phyloP scores from a whole-genome alignment of 2,888 invertebrate genomes.

The Drosophila subquinaria region DNA sequence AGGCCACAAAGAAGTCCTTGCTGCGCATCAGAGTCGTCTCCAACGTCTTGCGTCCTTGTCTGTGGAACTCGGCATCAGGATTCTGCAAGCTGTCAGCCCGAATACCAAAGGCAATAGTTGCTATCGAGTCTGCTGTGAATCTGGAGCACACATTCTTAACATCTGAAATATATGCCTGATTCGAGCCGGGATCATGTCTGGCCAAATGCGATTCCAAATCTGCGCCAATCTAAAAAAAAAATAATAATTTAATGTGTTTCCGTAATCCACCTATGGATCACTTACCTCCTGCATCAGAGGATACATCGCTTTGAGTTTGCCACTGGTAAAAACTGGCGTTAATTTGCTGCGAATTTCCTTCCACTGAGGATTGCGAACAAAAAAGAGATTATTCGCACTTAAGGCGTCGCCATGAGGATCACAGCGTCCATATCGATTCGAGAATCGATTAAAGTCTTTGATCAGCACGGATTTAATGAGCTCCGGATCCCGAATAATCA shows the following conservation, averaged over 20 bases:
- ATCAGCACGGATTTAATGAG: constrained; percentile 85
- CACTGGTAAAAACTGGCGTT: constrained; percentile 86
- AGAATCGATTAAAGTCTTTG: constrained; percentile 86
- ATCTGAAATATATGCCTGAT: constrained; percentile 64
- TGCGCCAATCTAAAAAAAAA: constrained; percentile 65
- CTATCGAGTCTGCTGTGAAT: constrained; percentile 84
- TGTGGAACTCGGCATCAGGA: constrained; percentile 81
- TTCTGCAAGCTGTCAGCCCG: constrained; percentile 81
- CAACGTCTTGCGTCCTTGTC: constrained; percentile 74
- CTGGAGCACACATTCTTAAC: constrained; percentile 78
- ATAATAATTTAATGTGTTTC: background rate
- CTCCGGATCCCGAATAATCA: constrained; percentile 86
- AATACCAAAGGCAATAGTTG: constrained; percentile 83
- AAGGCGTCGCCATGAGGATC: constrained; percentile 84
- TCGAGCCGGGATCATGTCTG: constrained; percentile 9
- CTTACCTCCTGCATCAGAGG: constrained; percentile 80
- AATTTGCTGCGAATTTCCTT: constrained; percentile 85
- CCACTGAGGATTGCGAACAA: constrained; percentile 85
- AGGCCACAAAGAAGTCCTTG: constrained; percentile 77
- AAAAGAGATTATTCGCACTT: constrained; percentile 85
- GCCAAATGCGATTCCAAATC: constrained; percentile 73
- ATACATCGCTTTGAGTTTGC: constrained; percentile 85
- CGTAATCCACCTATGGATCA: background rate
- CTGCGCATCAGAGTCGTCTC: constrained; percentile 61
- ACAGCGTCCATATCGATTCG: constrained; percentile 73